Evolutionary conservation across 2,797 vertebrate genomes (phyloP).

Genomic region (Taenioides sp.): DNA sequence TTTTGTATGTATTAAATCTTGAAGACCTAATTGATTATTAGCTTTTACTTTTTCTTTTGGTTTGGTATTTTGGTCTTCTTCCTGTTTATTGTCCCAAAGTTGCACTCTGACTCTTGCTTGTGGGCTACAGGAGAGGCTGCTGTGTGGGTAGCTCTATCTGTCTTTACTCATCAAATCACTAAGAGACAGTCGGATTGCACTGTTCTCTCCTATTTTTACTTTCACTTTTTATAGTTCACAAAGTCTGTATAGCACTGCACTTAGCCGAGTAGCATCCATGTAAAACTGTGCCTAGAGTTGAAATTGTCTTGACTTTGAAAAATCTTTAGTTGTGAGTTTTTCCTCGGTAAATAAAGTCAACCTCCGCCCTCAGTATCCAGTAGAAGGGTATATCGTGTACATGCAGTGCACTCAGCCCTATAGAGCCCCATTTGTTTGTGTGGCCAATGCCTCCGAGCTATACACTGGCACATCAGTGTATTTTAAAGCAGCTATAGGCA

Average conservation of each 20-base stretch:
- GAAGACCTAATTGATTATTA: too few species aligned
- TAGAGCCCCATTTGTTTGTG: background rate
- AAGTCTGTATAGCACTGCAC: background rate
- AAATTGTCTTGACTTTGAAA: background rate
- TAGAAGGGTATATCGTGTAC: background rate
- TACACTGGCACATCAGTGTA: background rate
- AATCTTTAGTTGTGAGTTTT: background rate
- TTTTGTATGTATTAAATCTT: too few species aligned
- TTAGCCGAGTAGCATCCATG: background rate
- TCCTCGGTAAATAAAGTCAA: background rate
- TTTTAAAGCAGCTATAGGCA: conserved; percentile 4
- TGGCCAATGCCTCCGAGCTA: background rate
- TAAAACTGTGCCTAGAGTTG: background rate
- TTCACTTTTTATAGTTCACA: conserved; percentile 1
- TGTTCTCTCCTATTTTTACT: conserved; percentile 4
- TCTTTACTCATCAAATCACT: conserved; percentile 6
- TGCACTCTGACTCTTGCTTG: background rate
- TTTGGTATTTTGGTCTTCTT: too few species aligned
- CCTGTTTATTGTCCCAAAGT: background rate
- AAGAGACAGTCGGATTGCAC: conserved; percentile 5
- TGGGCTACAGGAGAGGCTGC: background rate
- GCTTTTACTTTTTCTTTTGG: too few species aligned
- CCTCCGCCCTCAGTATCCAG: background rate
- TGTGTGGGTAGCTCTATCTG: background rate
- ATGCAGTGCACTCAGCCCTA: too few species aligned